These are phyloP conservation scores for Xenentodon cancila DNA, from an alignment of 2,797 vertebrate species.

Conservation along the genomic window DNA sequence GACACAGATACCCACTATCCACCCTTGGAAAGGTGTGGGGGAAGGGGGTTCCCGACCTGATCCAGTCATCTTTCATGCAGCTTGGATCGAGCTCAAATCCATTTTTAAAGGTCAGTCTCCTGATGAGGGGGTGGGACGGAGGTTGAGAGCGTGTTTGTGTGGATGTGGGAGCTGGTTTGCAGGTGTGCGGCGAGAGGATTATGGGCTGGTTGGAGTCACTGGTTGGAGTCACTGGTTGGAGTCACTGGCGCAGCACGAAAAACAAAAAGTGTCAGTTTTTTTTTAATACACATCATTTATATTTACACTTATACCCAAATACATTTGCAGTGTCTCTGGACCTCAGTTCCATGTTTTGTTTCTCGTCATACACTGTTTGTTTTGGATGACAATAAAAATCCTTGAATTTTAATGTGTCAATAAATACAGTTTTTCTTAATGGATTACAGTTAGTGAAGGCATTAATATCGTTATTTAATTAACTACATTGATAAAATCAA, in stretches of 20 bases:
- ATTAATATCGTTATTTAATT: too few species aligned
- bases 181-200: constrained; percentile 57
- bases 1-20: constrained; percentile 6
- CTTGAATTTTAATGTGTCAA: too few species aligned
- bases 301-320: too few species aligned
- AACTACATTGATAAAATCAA: too few species aligned
- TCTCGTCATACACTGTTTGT: too few species aligned
- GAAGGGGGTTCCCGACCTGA: constrained; percentile 12
- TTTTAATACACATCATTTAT: too few species aligned
- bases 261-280: neutral
- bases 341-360: too few species aligned
- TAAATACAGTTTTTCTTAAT: too few species aligned
- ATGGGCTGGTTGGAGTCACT: constrained; percentile 25
- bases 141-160: constrained; percentile 7
- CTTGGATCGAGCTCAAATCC: constrained; percentile 3
- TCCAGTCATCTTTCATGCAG: constrained; percentile 2
- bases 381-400: too few species aligned
- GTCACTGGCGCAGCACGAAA: constrained; percentile 35
- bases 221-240: neutral
- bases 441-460: too few species aligned
- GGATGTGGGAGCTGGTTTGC: constrained; percentile 34
- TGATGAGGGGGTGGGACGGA: constrained; percentile 33
- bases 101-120: constrained; percentile 37
- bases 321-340: too few species aligned
- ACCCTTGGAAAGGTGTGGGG: constrained; percentile 1